Base-by-base conservation (phyloP, 2,797 vertebrate species). In the Cyprinella venusta region DNA sequence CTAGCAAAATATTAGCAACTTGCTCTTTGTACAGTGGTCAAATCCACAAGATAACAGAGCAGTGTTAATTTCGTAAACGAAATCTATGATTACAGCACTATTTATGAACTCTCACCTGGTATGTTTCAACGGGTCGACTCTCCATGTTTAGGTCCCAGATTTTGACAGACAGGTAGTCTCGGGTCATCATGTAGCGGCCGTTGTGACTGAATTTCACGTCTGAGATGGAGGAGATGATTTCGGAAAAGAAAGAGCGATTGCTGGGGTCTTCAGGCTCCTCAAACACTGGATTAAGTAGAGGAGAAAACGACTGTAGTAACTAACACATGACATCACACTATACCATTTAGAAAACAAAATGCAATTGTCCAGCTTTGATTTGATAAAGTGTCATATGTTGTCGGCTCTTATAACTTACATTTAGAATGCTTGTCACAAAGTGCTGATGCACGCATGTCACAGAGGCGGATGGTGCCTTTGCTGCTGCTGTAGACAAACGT, bases 131-230 rank as follows among this genome's bases (percentile, higher is more conserved):
- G 56, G 98, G 98, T 90, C 97, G 95, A 86, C 91, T 98, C 94
- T 99, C 98, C 98, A 99, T 99, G 94, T 98, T 99, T 91, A 99
- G 94, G 92, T 99, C 98, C 98, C 98, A 99, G 90, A 99, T 97
- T 94, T 99, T 99, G 88, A 99, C 96, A 7, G 98, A 98, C 92
- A 99, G 92, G 91, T 99, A 99, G 93, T 99, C 98, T 91, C 98
- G 95, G 90, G 98, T 99, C 98, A 99, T 99, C 96, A 99, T 97
- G 88, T 98, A 99, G 85, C 97, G 96, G 80, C 98, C 98, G 69
- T 96, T 99, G 95, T 99, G 98, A 92, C 98, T 99, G 91, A 99
- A 99, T 91, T 99, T 99, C 76, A 99, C 98, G 87, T 99, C 98
- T 0, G 98, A 99, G 95, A 99, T 99, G 70, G 98, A 99, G 52